phyloP scores from a whole-genome alignment of 2,113 vertebrate species.

The Climacteris rufus region DNA sequence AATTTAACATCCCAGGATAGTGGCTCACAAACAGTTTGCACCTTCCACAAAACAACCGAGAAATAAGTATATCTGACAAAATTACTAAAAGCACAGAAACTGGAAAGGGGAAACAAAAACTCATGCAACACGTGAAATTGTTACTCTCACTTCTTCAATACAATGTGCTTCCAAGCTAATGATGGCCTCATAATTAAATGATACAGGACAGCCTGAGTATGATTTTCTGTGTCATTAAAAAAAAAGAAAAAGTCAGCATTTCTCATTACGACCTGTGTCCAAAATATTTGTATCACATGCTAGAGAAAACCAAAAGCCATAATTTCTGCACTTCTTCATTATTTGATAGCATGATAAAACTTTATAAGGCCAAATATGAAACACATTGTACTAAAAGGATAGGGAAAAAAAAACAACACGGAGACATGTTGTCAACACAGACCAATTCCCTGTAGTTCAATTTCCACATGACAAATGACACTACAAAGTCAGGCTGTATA shows the following conservation, averaged over 20 bases:
- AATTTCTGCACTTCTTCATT: constrained; percentile 33
- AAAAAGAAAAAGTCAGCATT: constrained; percentile 2
- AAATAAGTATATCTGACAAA: neutral
- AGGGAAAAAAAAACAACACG: constrained; percentile 47
- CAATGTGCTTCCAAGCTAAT: neutral
- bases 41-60: neutral
- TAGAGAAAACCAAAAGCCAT: constrained; percentile 9
- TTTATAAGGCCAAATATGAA: constrained; percentile 62
- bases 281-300: constrained; percentile 16
- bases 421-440: constrained; percentile 60
- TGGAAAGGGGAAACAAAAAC: neutral
- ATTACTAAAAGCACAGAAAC: neutral
- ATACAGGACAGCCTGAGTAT: neutral
- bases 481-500: constrained; percentile 40
- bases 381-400: constrained; percentile 31
- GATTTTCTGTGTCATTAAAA: neutral
- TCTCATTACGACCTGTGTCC: neutral
- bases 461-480: constrained; percentile 69
- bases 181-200: neutral
- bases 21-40: neutral
- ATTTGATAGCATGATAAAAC: constrained; percentile 49
- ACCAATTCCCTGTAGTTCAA: constrained; percentile 55
- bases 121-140: neutral
- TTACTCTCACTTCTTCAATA: neutral
- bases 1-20: neutral